These are phyloP conservation scores for Sarcophaga variegata DNA, from an alignment of 2,888 invertebrate species.

Conservation along the genomic window DNA sequence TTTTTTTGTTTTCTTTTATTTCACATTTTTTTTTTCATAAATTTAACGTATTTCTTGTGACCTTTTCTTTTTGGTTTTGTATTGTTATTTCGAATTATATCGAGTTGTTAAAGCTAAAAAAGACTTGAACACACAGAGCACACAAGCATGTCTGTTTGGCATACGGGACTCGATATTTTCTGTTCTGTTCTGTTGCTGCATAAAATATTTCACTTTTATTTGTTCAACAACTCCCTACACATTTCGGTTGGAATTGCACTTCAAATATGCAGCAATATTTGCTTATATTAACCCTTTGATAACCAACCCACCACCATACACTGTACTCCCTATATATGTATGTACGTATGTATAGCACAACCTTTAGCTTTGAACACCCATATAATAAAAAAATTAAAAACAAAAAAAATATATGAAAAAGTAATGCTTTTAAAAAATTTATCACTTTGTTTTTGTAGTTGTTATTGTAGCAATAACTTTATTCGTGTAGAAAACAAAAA, in stretches of 20 bases:
- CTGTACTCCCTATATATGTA: background rate
- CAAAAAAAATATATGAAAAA: background rate
- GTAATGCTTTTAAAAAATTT: slow-evolving; percentile 32
- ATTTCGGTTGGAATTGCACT: background rate
- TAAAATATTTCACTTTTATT: background rate
- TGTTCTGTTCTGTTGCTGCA: no score
- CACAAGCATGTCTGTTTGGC: no score
- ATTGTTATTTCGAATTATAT: no score
- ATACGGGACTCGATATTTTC: no score
- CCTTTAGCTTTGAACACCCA: background rate
- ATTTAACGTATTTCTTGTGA: background rate
- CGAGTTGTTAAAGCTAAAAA: no score
- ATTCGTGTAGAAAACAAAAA: slow-evolving; percentile 3
- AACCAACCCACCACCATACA: background rate
- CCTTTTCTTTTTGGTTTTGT: background rate
- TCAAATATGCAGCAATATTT: background rate
- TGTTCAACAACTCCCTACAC: background rate
- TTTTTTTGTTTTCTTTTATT: slow-evolving; percentile 1
- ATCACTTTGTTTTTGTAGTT: background rate
- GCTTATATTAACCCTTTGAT: slow-evolving; percentile 3
- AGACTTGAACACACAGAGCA: no score
- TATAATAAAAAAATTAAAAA: no score
- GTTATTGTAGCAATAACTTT: slow-evolving; percentile 1
- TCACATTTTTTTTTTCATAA: slow-evolving; percentile 13
- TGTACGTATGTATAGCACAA: background rate